These are phyloP conservation scores for Lethrus apterus DNA, from an alignment of 1,140 invertebrate species.

Conservation along the genomic window DNA sequence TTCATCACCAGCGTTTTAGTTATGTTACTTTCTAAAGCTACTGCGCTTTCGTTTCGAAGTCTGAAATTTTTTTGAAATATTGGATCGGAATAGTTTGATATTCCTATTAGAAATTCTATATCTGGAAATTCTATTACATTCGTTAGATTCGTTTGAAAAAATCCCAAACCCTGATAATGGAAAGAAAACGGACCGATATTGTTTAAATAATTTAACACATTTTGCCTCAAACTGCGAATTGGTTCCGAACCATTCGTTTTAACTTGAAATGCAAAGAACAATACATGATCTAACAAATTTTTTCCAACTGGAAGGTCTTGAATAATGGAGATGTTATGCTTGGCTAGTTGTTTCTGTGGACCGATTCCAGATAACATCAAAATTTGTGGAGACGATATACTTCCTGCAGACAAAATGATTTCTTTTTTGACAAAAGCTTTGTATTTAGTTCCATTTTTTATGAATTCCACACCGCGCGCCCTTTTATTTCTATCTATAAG, in stretches of 20 bases:
- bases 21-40: neutral
- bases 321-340: constrained; percentile 36
- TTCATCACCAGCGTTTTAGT: constrained; percentile 52
- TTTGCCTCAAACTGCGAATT: too few species aligned
- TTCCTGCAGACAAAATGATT: too few species aligned
- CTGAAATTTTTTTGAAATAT: constrained; percentile 23
- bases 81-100: constrained; percentile 21
- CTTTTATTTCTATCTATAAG: constrained; percentile 27
- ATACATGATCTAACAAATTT: constrained; percentile 47
- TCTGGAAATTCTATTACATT: constrained; percentile 44
- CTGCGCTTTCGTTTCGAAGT: constrained; percentile 17
- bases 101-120: constrained; percentile 46
- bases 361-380: too few species aligned
- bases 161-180: constrained; percentile 25
- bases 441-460: constrained; percentile 38
- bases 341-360: constrained; percentile 43
- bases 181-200: constrained; percentile 19
- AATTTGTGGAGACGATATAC: too few species aligned
- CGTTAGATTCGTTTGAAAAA: constrained; percentile 38
- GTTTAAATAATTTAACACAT: too few species aligned
- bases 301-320: constrained; percentile 44
- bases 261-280: constrained; percentile 37
- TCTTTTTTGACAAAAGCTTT: constrained; percentile 49
- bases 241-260: constrained; percentile 5
- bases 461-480: constrained; percentile 50